Conservation (phyloP, 2,113 vertebrate genomes). For the Sialia sialis region DNA sequence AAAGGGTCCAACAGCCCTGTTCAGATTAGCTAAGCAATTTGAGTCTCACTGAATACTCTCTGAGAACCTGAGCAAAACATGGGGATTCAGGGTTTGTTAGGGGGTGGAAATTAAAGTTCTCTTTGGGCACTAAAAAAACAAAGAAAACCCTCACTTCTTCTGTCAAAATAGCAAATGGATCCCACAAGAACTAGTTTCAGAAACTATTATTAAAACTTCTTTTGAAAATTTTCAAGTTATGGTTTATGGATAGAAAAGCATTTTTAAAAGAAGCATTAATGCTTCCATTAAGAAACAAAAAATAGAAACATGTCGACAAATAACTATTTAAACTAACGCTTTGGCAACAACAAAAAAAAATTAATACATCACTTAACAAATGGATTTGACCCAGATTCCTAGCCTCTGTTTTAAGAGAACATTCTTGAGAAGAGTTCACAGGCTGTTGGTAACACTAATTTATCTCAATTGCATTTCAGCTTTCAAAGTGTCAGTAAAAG, state of each 20-base stretch:
- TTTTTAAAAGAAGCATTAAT: background rate
- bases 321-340: background rate
- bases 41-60: background rate
- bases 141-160: background rate
- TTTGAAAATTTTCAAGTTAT: background rate
- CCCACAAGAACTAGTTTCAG: background rate
- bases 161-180: background rate
- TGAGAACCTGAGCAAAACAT: background rate
- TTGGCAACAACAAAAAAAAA: background rate
- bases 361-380: background rate
- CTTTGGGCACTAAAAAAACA: background rate
- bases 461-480: background rate
- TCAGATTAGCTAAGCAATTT: background rate
- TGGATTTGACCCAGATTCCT: background rate
- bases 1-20: background rate
- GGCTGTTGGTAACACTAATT: background rate
- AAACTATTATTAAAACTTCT: background rate
- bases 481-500: background rate
- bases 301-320: background rate
- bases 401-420: background rate
- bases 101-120: background rate
- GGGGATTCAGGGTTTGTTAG: background rate
- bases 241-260: background rate
- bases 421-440: background rate
- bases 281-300: background rate